Percentiles rank a stretch among this genome's conserved stretches.
These are phyloP conservation scores for Hipposideros armiger DNA, from an alignment of 2,113 vertebrate species.

Conservation along the genomic window DNA sequence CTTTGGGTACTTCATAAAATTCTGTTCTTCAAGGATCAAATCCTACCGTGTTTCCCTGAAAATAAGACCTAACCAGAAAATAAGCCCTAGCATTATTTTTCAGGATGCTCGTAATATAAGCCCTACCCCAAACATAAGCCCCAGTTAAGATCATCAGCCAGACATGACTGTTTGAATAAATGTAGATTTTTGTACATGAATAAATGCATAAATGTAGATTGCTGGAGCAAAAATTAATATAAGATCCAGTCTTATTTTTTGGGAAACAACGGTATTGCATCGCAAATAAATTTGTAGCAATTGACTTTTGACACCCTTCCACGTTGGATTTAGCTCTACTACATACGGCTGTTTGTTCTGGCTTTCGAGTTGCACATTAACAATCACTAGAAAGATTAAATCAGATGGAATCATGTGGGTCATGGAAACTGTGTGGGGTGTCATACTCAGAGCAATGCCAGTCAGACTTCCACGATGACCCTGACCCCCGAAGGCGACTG, in stretches of 20 bases:
- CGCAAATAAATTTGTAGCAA: background rate
- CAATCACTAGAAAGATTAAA: background rate
- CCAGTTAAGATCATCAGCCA: too few species aligned
- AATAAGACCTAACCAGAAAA: too few species aligned
- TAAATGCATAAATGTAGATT: too few species aligned
- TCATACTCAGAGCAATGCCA: background rate
- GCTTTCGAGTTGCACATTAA: background rate
- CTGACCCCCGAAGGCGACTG: background rate
- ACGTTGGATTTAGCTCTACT: background rate
- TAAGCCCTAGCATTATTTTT: too few species aligned
- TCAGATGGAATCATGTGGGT: background rate
- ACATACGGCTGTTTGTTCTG: fast-evolving
- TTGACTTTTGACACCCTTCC: background rate
- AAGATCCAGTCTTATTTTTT: too few species aligned
- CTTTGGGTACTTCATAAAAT: background rate
- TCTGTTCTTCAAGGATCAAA: background rate
- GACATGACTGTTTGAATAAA: too few species aligned
- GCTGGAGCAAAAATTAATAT: too few species aligned
- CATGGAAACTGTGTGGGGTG: background rate
- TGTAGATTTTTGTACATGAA: too few species aligned
- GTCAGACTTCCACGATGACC: background rate
- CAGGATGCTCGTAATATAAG: too few species aligned
- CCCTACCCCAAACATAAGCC: too few species aligned
- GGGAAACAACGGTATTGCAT: too few species aligned
- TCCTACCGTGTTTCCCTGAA: too few species aligned